Evolutionary conservation across 1,140 invertebrate genomes (phyloP), one percentile per base, ranked within the genome.

Genomic region (Oedothorax gibbosus): DNA sequence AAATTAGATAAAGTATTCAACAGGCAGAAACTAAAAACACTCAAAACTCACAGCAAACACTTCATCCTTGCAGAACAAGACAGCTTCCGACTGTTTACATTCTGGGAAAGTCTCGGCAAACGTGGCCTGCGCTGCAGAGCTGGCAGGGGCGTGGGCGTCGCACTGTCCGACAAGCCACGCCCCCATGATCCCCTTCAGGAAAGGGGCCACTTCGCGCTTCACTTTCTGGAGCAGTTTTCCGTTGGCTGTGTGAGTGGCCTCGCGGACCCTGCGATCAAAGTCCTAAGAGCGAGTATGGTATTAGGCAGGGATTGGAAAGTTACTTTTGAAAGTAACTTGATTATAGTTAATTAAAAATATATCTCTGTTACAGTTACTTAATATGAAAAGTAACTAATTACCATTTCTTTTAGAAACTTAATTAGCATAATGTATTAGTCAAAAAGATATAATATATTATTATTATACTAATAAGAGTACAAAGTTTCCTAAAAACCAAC

Each of bases 131-230:
- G 96, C 96, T 85, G 93, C 92, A 86, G 92, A 92, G 7, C 95
- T 94, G 18, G 95, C 95, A 5, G 95, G 95, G 12, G 94, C 92
- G 90, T 96, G 95, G 9, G 93, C 93, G 88, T 98, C 96, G 90
- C 93, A 95, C 88, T 95, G 94, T 20, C 94, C 93, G 7, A 94
- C 92, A 86, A 96, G 92, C 95, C 95, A 96, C 20, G 92, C 86
- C 15, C 90, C 91, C 86, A 94, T 93, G 5, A 97, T 87, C 87
- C 93, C 92, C 88, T 95, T 95, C 0, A 97, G 91, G 89, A 94
- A 93, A 0, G 94, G 93, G 7, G 95, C 96, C 71, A 97, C 91
- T 88, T 93, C 92, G 76, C 94, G 92, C 51, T 94, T 93, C 57
- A 94, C 93, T 89, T 93, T 92, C 51, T 90, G 90, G 11, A 94